Conservation (phyloP, 1,140 invertebrate genomes). For the Eufriesea mexicana region DNA sequence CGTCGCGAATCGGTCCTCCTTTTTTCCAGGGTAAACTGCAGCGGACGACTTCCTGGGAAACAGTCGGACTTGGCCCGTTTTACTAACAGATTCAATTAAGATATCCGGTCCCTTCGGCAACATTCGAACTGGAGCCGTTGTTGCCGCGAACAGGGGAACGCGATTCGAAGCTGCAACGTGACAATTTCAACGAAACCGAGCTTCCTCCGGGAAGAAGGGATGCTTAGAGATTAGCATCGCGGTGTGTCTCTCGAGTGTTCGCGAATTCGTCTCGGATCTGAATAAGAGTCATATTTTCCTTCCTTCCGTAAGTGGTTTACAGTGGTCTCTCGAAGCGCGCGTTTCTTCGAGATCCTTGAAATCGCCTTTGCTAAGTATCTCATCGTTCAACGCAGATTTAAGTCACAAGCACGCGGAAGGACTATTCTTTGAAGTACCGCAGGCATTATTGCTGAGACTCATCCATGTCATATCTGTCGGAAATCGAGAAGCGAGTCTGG, state of each 20-base stretch:
- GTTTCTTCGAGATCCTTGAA: no score
- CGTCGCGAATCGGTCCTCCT: not conserved
- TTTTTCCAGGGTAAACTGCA: not conserved
- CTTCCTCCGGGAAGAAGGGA: not conserved
- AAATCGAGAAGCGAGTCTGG: no score
- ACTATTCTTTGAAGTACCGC: no score
- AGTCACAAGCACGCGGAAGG: no score
- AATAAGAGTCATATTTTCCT: not conserved
- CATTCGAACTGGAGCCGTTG: conserved; percentile 9
- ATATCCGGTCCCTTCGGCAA: conserved; percentile 44
- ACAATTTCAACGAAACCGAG: conserved; percentile 23
- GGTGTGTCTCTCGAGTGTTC: not conserved
- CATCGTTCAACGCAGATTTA: no score
- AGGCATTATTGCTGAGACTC: no score
- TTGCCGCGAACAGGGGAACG: not conserved
- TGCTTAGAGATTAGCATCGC: conserved; percentile 25
- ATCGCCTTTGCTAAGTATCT: no score
- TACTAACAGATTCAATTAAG: conserved; percentile 51
- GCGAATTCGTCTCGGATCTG: conserved; percentile 1
- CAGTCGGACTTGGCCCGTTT: conserved; percentile 26
- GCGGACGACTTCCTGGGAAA: conserved; percentile 21
- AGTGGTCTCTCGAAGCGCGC: no score
- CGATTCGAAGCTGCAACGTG: conserved; percentile 31
- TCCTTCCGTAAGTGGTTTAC: no score
- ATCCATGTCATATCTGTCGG: no score